Base-by-base conservation (phyloP, 2,113 vertebrate genomes). In the Myotis yumanensis region DNA sequence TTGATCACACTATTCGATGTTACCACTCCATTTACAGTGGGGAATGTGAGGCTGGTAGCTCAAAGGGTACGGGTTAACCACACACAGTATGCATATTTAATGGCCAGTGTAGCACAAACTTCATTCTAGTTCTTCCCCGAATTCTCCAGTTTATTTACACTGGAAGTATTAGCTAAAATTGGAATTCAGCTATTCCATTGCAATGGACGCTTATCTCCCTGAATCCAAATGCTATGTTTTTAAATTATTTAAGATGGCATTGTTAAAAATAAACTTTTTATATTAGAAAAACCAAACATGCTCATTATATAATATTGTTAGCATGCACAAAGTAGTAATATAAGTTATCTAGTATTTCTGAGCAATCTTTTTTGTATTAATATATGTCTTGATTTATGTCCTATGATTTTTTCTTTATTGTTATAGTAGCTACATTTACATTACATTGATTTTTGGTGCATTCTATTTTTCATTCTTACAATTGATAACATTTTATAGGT, bases 201-300 rank as follows among this genome's bases (percentile, higher is more conserved):
- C 28, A 46, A 17, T 57, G 28, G 11, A 57, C 12, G 23, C 51
- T 68, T 51, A 69, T 32, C 20, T 54, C 12, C 23, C 16, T 43
- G 52, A 30, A 69, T 80, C 20, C 72, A 79, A 64, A 59, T 80
- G 8, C 18, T 87, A 9, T 81, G 15, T 64, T 77, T 92, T 73
- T 59, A 54, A 69, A 37, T 35, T 71, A 25, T 40, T 57, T 77
- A 32, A 82, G 18, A 89, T 62, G 8, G 40, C n/a, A 57, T 71
- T 76, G 22, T 30, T 85, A 86, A 75, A 89, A 87, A 62, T 62
- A 89, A 76, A 52, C 4, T 32, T 79, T 92, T 76, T 80, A 22
- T 51, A 51, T 86, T 81, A 51, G 48, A 75, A 79, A 79, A 88
- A 71, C 18, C n/a, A 8, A 28, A 22, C 62, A 6, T 93, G 11